Evolutionary conservation across 1,140 invertebrate genomes (phyloP), one percentile per base, ranked within the genome.

Genomic region (Diachasma alloeum): DNA sequence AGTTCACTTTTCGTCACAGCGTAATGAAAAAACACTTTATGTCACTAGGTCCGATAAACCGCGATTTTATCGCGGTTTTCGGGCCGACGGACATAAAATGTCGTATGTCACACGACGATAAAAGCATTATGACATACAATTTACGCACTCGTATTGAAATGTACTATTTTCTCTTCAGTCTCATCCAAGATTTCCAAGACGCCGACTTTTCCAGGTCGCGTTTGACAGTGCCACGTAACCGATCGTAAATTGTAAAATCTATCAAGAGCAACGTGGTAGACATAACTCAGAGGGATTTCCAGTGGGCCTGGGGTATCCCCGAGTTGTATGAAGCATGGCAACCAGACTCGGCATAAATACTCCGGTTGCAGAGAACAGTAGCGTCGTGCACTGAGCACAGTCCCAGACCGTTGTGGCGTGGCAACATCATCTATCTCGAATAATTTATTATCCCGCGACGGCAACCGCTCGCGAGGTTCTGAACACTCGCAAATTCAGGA

Each of bases 191-290:
- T 53, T 2, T 53, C n/a, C 6, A 53, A 17, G 13, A 53, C 17
- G 0, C 2, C 0, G 4, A 17, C 2, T 17, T 53, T 53, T n/a
- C 4, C 13, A 56, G 5, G 37, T 46, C 13, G 36, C 39, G 39
- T 63, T 71, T 70, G 73, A 75, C 56, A 59, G 37, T 63, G 56
- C n/a, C 17, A 74, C 78, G 78, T 74, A 76, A 82, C 66, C 53
- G 82, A 85, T 87, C 88, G 86, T 90, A 90, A 89, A 90, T 90
- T 88, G 86, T 87, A 87, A 90, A 90, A 90, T 90, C 88, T 90
- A 90, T 90, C 88, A 90, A 88, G 88, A 89, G 84, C 88, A 90
- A 87, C 87, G 86, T 83, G 85, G 84, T 86, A 85, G 84, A 87
- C 88, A 90, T 90, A 89, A 90, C 85, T 89, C 88, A 89, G 86